Base-by-base conservation (phyloP, 2,113 vertebrate genomes). In the Piliocolobus tephrosceles region DNA sequence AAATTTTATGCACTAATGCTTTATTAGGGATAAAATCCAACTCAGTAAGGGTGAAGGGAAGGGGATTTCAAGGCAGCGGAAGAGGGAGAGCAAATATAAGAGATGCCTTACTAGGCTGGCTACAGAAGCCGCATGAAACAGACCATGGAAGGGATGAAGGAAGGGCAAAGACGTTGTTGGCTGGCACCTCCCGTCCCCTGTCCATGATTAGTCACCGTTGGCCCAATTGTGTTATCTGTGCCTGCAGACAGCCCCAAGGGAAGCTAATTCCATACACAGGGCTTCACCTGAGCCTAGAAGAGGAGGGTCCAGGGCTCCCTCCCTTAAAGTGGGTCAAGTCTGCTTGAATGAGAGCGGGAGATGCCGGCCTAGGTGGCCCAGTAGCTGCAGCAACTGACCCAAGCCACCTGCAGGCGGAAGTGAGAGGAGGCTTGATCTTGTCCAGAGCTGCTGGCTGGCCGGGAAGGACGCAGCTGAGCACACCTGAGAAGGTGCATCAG, bases 401-500 rank as follows among this genome's bases (percentile, higher is more conserved):
- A 2, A 58, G 23, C 57, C 25, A 0, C 52, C 85, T 40, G 32
- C 45, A 11, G 50, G 27, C 16, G 11, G 11, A 30, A 22, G 93
- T 0, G 0, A 18, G 17, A 0, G 0, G 50, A 27, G 50, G 16
- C 75, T 85, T 58, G 58, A 30, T 0, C 0, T 22, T 1, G 6
- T 20, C 81, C 78, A 12, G 32, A 2, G 81, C 61, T 1, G 3
- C 75, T 17, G 18, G 58, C 38, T 40, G 86, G 25, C 81, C 3
- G 0, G 38, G 72, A 75, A 83, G 85, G 55, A 84, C 38, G 2
- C 2, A 45, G 82, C 27, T 35, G 27, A 40, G 66, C 38, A 27
- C 72, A 10, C 45, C 82, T 40, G 52, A 75, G 66, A n/a, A 89
- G 78, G 45, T 23, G 12, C 13, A 13, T 17, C 57, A 0, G 0